Percentiles rank a stretch among this genome's conserved stretches.
Evolutionary conservation across 2,797 vertebrate species (phyloP).

Genomic region (Remorina albescens): DNA sequence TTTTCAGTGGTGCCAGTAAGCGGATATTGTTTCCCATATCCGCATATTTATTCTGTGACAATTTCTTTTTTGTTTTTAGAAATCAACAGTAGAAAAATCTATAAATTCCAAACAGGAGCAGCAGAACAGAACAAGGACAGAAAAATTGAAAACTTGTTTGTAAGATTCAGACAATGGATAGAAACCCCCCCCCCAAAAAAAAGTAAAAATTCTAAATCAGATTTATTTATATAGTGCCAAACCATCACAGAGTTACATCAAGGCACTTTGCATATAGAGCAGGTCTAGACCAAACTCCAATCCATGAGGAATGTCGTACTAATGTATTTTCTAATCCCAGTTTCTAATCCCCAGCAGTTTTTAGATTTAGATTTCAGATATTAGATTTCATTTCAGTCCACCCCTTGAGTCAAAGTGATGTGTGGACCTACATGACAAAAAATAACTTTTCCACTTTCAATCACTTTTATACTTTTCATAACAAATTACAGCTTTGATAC

Average conservation of each 20-base stretch:
- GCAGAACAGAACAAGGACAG: conserved; percentile 29
- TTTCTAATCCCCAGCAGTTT: conserved; percentile 28
- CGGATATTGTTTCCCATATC: no score
- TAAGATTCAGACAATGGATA: background rate
- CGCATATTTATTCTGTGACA: conserved; percentile 11
- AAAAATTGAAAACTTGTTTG: conserved; percentile 32
- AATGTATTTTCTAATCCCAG: conserved; percentile 22
- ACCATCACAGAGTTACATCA: no score
- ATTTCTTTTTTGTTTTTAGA: background rate
- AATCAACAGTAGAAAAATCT: conserved; percentile 44
- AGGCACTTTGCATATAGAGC: no score
- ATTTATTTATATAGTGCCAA: no score
- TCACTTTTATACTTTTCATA: conserved; percentile 1
- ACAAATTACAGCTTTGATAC: no score
- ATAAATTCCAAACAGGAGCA: conserved; percentile 29
- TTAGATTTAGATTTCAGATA: conserved; percentile 31
- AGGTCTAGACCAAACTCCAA: no score
- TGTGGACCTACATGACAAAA: conserved; percentile 19
- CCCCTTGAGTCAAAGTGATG: conserved; percentile 31
- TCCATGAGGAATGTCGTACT: conserved; percentile 37
- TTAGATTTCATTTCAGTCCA: conserved; percentile 37
- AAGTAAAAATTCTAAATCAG: no score
- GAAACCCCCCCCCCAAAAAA: no score
- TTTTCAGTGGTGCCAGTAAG: no score
- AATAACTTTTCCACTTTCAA: conserved; percentile 10